Conservation (phyloP, 2,888 invertebrate genomes). For the Tipula unca region DNA sequence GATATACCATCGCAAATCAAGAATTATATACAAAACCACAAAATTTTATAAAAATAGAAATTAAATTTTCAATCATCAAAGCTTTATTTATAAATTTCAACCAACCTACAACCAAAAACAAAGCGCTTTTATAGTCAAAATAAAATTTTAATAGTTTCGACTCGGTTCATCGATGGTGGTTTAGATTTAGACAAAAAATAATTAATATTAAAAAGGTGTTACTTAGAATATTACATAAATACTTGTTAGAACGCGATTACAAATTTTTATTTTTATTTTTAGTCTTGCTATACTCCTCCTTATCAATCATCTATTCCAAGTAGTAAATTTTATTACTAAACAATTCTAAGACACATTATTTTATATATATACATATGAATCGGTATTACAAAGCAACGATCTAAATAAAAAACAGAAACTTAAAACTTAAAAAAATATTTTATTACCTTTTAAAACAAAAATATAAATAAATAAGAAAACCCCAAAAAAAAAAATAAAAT, state of each 20-base stretch:
- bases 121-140: too few relatives aligned
- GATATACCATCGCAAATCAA: too few relatives aligned
- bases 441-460: slow-evolving; percentile 14
- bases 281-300: background rate
- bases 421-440: background rate
- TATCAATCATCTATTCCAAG: slow-evolving; percentile 14
- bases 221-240: slow-evolving; percentile 14
- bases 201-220: background rate
- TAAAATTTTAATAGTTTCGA: background rate
- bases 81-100: too few relatives aligned
- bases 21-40: too few relatives aligned
- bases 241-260: background rate
- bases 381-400: background rate
- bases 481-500: background rate
- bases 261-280: background rate
- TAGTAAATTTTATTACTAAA: background rate
- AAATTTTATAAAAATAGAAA: too few relatives aligned
- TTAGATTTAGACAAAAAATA: background rate
- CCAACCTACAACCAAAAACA: too few relatives aligned
- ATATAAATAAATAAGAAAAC: background rate
- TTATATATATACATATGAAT: background rate
- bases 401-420: background rate
- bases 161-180: background rate
- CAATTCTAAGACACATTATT: background rate
- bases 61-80: too few relatives aligned